phyloP scores from a whole-genome alignment of 2,888 invertebrate species.

The Ashinkailepas kermadecensis region DNA sequence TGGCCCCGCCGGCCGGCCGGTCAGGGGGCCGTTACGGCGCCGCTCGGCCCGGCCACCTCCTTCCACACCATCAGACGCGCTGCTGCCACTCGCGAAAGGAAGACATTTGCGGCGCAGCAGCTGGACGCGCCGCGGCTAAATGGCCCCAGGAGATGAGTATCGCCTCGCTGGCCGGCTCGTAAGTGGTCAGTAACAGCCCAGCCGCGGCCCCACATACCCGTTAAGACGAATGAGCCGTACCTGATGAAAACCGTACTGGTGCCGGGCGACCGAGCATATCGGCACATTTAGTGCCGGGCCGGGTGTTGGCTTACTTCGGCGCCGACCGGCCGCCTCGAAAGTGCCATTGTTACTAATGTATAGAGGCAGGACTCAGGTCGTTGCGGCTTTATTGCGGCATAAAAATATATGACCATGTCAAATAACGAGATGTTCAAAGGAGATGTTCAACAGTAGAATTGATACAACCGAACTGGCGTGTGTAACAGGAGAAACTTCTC shows the following conservation, averaged over 20 bases:
- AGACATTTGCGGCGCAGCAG: conserved; percentile 4
- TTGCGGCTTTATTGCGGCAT: neutral
- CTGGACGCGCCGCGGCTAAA: neutral
- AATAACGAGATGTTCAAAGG: neutral
- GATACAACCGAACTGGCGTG: too few relatives aligned
- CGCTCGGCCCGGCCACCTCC: neutral
- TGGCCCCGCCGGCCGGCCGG: neutral
- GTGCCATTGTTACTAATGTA: neutral
- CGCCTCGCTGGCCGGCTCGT: neutral
- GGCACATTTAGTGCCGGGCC: neutral
- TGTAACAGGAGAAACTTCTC: too few relatives aligned
- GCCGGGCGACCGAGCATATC: neutral
- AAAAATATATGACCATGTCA: neutral
- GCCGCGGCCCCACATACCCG: neutral
- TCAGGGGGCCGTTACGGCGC: neutral
- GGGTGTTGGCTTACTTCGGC: neutral
- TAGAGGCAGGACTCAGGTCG: neutral
- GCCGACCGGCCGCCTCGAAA: neutral
- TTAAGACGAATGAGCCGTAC: conserved; percentile 3
- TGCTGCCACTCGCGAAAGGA: neutral
- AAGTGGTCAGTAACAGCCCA: neutral
- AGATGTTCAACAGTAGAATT: too few relatives aligned
- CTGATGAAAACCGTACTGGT: neutral
- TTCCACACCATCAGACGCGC: neutral
- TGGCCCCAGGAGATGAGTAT: conserved; percentile 3